phyloP scores from a whole-genome alignment of 2,888 invertebrate genomes.

The Lysandra bellargus region DNA sequence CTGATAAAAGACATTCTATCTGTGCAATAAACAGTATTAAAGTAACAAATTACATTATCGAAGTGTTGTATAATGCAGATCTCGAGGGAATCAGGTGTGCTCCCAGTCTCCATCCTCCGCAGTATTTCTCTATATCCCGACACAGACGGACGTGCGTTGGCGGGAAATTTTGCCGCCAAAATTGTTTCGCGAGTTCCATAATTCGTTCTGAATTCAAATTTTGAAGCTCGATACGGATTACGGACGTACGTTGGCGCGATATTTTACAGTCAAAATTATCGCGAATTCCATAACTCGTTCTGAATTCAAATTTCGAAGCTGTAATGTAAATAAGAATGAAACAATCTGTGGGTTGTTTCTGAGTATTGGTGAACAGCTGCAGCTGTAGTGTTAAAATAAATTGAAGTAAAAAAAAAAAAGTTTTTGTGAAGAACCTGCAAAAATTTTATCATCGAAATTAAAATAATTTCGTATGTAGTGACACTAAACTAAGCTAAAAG shows the following conservation, averaged over 20 bases:
- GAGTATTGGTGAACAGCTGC: too few species aligned
- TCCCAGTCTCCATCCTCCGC: neutral
- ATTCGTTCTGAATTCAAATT: neutral
- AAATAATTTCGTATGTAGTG: neutral
- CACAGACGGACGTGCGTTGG: neutral
- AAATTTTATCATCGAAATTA: neutral
- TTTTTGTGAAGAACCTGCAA: neutral
- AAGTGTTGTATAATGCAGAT: neutral
- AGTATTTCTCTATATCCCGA: neutral
- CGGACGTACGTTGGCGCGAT: neutral
- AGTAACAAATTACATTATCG: neutral
- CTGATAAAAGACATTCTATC: neutral
- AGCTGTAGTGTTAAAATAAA: too few species aligned
- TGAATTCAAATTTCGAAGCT: neutral
- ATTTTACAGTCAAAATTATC: neutral
- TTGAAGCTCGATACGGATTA: neutral
- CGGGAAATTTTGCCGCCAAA: slow-evolving; percentile 16
- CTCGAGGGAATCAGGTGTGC: neutral
- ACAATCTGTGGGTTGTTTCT: too few species aligned
- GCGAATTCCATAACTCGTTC: neutral
- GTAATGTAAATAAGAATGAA: too few species aligned
- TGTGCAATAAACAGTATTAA: neutral
- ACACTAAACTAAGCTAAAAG: neutral
- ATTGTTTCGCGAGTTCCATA: neutral
- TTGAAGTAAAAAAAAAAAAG: too few species aligned